Conservation (phyloP, 30 jellyfish, hydroid and myxozoan species). For the Haliclystus octoradiatus region DNA sequence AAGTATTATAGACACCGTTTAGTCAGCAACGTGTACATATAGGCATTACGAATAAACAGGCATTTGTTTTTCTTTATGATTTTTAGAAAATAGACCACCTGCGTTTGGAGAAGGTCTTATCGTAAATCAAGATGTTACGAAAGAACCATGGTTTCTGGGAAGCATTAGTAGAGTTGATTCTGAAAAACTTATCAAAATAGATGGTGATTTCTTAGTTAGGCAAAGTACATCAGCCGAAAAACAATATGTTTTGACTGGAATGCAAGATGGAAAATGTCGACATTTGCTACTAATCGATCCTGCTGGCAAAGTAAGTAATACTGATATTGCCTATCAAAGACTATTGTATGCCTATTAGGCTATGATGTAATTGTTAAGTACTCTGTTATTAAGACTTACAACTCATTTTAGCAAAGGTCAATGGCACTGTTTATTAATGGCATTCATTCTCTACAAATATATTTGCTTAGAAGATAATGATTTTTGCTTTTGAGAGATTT, state of each 20-base stretch:
- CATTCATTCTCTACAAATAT: neutral
- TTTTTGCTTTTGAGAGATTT: too few species aligned
- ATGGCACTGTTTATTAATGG: neutral
- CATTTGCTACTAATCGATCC: conserved; percentile 69
- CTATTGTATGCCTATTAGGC: too few species aligned
- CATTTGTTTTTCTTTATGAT: too few species aligned
- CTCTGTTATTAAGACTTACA: too few species aligned
- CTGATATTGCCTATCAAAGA: too few species aligned
- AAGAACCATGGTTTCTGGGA: neutral
- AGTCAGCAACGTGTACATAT: too few species aligned
- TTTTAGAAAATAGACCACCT: neutral
- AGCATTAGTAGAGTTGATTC: neutral
- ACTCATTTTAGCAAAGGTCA: too few species aligned
- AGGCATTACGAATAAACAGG: neutral
- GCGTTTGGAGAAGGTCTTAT: neutral
- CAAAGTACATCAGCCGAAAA: conserved; percentile 19
- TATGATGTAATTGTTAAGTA: too few species aligned
- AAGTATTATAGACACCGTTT: too few species aligned
- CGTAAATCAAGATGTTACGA: neutral
- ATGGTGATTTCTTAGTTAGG: conserved; percentile 38
- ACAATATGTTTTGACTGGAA: conserved; percentile 42
- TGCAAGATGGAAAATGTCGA: conserved; percentile 31
- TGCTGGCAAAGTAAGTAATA: conserved; percentile 58
- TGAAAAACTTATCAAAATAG: conserved; percentile 1
- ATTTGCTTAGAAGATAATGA: too few species aligned